Conservation (phyloP, 2,113 vertebrate species). For the Malurus melanocephalus region DNA sequence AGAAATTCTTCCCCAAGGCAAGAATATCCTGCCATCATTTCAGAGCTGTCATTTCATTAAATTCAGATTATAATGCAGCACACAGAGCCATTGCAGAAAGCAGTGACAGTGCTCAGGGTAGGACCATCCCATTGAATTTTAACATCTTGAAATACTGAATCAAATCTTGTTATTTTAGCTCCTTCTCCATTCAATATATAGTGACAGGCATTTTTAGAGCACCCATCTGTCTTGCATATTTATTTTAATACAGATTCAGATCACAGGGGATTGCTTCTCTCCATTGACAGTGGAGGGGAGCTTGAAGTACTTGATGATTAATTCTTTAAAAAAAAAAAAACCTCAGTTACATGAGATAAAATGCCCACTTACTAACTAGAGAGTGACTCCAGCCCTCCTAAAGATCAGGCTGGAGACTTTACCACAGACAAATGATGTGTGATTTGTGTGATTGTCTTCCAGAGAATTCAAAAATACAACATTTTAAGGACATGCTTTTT, state of each 20-base stretch:
- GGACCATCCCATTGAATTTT: neutral
- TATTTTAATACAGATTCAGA: neutral
- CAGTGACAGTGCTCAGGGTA: neutral
- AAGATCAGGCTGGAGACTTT: neutral
- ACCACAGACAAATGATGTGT: neutral
- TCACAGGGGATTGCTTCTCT: neutral
- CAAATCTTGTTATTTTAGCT: neutral
- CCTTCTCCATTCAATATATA: neutral
- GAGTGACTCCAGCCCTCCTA: neutral
- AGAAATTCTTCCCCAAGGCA: neutral
- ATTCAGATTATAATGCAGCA: neutral
- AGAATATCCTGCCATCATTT: neutral
- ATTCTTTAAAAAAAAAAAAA: neutral
- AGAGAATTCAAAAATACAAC: neutral
- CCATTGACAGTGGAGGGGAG: neutral
- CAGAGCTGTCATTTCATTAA: neutral
- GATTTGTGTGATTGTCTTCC: neutral
- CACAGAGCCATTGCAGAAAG: neutral
- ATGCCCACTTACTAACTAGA: neutral
- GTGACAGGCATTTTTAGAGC: neutral
- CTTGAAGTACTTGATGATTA: neutral
- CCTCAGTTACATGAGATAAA: neutral
- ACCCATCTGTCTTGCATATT: neutral
- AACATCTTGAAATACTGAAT: neutral
- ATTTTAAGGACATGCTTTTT: accelerated